Conservation (phyloP, 2,797 vertebrate species). For the Acomys russatus region DNA sequence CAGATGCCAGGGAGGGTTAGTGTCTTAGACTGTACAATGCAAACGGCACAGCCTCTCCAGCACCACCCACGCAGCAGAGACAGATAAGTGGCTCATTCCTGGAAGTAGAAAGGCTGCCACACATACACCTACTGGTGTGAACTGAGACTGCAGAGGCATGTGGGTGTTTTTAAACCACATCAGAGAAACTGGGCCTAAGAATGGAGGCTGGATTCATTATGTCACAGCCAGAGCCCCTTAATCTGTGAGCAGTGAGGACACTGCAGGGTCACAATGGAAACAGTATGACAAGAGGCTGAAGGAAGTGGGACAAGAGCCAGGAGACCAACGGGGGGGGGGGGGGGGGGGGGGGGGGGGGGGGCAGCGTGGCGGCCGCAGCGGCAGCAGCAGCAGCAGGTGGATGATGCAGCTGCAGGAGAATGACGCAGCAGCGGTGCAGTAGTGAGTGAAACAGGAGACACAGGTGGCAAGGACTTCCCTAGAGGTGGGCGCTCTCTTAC, state of each 20-base stretch:
- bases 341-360: no score
- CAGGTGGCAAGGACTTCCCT: no score
- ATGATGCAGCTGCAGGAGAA: no score
- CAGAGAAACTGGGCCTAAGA: neutral
- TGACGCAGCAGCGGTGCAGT: neutral
- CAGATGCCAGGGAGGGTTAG: neutral
- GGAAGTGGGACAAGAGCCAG: neutral
- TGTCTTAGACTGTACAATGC: neutral
- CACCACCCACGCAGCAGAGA: neutral
- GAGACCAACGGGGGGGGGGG: neutral
- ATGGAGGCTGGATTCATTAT: neutral
- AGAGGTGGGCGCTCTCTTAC: neutral
- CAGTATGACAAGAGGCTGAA: neutral
- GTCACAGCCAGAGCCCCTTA: no score
- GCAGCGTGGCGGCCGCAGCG: no score
- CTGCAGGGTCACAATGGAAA: neutral
- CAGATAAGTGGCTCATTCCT: no score
- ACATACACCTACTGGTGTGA: neutral
- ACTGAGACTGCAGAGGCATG: no score
- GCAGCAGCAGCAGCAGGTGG: neutral
- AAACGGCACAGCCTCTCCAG: neutral
- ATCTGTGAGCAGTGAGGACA: neutral
- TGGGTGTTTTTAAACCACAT: neutral
- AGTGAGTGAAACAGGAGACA: neutral
- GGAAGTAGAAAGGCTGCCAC: neutral